A percentile compares a stretch with the other conserved stretches of the same genome.
phyloP scores from a whole-genome alignment of 2,113 vertebrate species.

The Chrysemys picta region DNA sequence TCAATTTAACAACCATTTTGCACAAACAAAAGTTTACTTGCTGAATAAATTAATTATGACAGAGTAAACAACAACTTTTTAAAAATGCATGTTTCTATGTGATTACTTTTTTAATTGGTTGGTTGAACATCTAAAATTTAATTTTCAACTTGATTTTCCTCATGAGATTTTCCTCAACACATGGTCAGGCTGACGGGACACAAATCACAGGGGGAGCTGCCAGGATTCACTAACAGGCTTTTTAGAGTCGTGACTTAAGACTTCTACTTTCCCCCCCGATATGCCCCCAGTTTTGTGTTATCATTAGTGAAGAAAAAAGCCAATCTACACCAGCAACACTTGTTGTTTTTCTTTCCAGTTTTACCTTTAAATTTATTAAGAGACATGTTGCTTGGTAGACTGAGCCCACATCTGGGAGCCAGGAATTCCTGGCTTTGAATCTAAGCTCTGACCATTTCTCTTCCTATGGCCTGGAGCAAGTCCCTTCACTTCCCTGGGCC shows the following conservation, averaged over 20 bases:
- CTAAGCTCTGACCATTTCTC: neutral
- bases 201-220: neutral
- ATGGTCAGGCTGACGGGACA: slow-evolving; percentile 61
- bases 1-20: slow-evolving; percentile 67
- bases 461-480: slow-evolving; percentile 17
- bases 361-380: neutral
- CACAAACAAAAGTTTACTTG: slow-evolving; percentile 61
- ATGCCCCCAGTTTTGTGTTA: slow-evolving; percentile 21
- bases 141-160: slow-evolving; percentile 77
- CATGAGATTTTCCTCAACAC: slow-evolving; percentile 62
- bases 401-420: too few species aligned
- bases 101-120: slow-evolving; percentile 78
- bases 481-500: neutral
- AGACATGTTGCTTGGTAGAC: neutral
- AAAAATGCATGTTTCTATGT: slow-evolving; percentile 70
- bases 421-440: neutral
- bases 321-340: slow-evolving; percentile 1
- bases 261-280: neutral
- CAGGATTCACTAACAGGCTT: neutral
- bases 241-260: neutral
- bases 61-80: slow-evolving; percentile 73
- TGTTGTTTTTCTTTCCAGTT: neutral
- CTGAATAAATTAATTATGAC: slow-evolving; percentile 68
- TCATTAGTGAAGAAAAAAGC: slow-evolving; percentile 36
- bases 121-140: slow-evolving; percentile 79